Base-by-base conservation (phyloP, 2,888 invertebrate genomes). In the Cheilosia impressa region DNA sequence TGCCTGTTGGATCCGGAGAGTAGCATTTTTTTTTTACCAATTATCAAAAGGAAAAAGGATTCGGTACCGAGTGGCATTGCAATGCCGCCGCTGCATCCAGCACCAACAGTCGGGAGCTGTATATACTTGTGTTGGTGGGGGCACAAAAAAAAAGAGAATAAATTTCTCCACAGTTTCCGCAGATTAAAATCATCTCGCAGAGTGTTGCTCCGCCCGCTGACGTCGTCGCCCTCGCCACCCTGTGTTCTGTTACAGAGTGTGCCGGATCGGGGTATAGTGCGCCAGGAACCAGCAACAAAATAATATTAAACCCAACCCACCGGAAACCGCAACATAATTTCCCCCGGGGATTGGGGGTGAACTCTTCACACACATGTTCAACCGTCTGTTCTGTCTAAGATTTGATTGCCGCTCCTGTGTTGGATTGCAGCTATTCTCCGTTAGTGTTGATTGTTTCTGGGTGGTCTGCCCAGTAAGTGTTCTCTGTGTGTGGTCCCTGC, bases 291-390 rank as follows among this genome's bases (percentile, higher is more conserved):
- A 84, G 58, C 80, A 84, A 78, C 73, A 81, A 83, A 87, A 83
- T 83, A 78, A 77, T 75, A 76, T 82, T 78, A 79, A 87, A 87
- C 87, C 87, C 87, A 87, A 87, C 87, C 87, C 87, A 84, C 84
- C 50, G 69, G 66, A 65, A 84, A 84, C 87, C 87, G 60, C 87
- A 82, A 84, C 78, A 78, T 83, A 85, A 84, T 82, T 68, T 77
- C 71, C 75, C 76, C 63, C 71, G 73, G 27, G 68, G 71, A 66
- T 78, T 72, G 43, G 65, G 84, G 79, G 75, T 66, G 75, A 71
- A 65, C 78, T 38, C 10, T 13, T 38, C 38, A 47, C n/a, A 17
- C 57, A 60, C 75, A 65, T 65, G 58, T n/a, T n/a, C 27, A 27
- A 13, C 43, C 19, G 4, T 9, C 22, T 19, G 60, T 27, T 81